Evolutionary conservation across 2,113 vertebrate genomes (phyloP).

Genomic region (Malurus cyaneus): DNA sequence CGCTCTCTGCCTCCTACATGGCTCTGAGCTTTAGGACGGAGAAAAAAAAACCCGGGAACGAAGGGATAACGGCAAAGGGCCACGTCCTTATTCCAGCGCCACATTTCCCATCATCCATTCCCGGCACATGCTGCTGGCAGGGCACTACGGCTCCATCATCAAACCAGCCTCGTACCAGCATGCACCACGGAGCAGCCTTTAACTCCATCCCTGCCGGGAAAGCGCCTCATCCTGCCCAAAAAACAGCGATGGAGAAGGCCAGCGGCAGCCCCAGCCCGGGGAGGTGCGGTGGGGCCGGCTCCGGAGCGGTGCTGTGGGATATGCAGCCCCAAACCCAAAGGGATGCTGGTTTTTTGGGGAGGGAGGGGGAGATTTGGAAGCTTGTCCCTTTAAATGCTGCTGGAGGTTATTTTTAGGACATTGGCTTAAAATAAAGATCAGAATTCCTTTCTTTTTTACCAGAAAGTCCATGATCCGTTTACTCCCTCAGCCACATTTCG

Average conservation of each 20-base stretch:
- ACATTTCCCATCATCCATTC: slow-evolving; percentile 52
- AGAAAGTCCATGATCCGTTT: neutral
- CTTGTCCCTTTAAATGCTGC: slow-evolving; percentile 56
- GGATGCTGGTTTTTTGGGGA: rapidly evolving
- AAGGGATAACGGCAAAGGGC: neutral
- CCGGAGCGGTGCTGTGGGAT: rapidly evolving
- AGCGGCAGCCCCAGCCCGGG: rapidly evolving
- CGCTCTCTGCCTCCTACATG: slow-evolving; percentile 71
- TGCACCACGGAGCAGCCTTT: slow-evolving; percentile 76
- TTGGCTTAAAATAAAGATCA: neutral
- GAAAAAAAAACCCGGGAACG: neutral
- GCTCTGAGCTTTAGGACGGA: neutral
- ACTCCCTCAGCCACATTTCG: rapidly evolving
- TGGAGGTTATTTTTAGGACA: slow-evolving; percentile 54
- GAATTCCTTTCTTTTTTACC: neutral
- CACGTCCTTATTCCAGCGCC: slow-evolving; percentile 24
- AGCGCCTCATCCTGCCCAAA: neutral
- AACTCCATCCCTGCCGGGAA: slow-evolving; percentile 69
- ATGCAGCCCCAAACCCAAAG: neutral
- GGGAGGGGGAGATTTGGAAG: neutral
- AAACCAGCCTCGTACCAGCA: slow-evolving; percentile 72
- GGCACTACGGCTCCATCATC: slow-evolving; percentile 70
- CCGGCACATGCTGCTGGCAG: slow-evolving; percentile 72
- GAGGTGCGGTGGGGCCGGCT: rapidly evolving
- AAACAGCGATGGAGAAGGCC: rapidly evolving